Conservation (phyloP, 2,888 invertebrate species). For the Pollenia labialis region DNA sequence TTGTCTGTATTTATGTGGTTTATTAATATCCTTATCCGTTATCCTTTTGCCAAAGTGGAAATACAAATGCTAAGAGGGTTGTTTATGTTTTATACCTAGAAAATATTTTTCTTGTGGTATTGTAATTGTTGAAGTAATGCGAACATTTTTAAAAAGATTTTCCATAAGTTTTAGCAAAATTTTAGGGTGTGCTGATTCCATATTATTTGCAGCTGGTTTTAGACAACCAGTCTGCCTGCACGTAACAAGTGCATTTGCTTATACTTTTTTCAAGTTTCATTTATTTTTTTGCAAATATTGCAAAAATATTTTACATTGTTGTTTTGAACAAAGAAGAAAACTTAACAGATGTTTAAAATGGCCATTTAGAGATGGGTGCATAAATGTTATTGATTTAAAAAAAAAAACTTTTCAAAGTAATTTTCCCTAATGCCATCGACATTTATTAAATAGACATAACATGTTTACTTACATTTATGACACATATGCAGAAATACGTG, state of each 20-base stretch:
- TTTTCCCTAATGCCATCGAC: conserved; percentile 52
- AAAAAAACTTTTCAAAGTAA: conserved; percentile 48
- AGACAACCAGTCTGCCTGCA: conserved; percentile 27
- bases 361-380: conserved; percentile 60
- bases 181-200: conserved; percentile 43
- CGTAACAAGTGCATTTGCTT: conserved; percentile 69
- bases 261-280: conserved; percentile 46
- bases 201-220: conserved; percentile 4
- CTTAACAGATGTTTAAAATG: conserved; percentile 71
- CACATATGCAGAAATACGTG: conserved; percentile 14
- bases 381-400: conserved; percentile 34
- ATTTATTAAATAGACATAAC: conserved; percentile 37
- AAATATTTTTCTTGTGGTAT: conserved; percentile 63
- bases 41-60: conserved; percentile 24
- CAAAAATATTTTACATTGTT: conserved; percentile 58
- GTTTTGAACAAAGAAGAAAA: conserved; percentile 24
- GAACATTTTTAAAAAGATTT: conserved; percentile 52
- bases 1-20: conserved; percentile 46
- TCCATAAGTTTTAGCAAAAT: conserved; percentile 20
- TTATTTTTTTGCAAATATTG: conserved; percentile 65
- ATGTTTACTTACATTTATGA: background rate
- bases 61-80: conserved; percentile 27
- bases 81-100: conserved; percentile 50
- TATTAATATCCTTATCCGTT: conserved; percentile 40
- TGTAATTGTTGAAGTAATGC: conserved; percentile 39